Conservation (phyloP, 2,888 invertebrate genomes). For the Lydus trimaculatus region DNA sequence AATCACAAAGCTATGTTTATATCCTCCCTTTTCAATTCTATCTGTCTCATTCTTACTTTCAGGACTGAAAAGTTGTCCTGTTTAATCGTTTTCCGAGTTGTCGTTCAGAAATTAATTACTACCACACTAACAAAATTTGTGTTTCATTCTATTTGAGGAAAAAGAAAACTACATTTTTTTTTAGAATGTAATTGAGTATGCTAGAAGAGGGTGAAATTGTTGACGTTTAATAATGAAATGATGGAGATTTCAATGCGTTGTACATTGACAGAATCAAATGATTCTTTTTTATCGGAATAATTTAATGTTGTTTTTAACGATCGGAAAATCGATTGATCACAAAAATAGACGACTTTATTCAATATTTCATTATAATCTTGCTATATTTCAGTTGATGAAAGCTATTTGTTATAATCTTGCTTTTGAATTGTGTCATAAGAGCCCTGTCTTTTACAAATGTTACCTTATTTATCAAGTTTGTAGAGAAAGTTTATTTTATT, state of each 20-base stretch:
- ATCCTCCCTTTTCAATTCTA: conserved; percentile 22
- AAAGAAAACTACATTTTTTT: conserved; percentile 24
- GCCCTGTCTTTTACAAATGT: neutral
- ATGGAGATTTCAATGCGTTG: neutral
- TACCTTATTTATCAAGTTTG: neutral
- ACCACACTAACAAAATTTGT: conserved; percentile 49
- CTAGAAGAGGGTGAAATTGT: neutral
- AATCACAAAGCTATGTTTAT: conserved; percentile 31
- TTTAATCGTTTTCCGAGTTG: conserved; percentile 58
- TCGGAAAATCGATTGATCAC: neutral
- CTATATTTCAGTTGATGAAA: neutral
- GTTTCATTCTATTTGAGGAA: conserved; percentile 39
- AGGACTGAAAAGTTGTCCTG: conserved; percentile 33
- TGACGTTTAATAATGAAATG: neutral
- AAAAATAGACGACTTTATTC: neutral
- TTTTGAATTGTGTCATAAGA: neutral
- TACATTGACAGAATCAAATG: neutral
- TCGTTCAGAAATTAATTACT: conserved; percentile 59
- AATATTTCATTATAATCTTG: neutral
- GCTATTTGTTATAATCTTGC: conserved; percentile 1
- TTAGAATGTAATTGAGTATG: neutral
- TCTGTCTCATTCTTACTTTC: conserved; percentile 27
- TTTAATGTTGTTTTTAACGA: neutral
- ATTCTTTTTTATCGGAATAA: neutral
- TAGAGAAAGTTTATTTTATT: neutral